Conservation (phyloP, 2,797 vertebrate species). For the Odontamblyopus lacepedii region DNA sequence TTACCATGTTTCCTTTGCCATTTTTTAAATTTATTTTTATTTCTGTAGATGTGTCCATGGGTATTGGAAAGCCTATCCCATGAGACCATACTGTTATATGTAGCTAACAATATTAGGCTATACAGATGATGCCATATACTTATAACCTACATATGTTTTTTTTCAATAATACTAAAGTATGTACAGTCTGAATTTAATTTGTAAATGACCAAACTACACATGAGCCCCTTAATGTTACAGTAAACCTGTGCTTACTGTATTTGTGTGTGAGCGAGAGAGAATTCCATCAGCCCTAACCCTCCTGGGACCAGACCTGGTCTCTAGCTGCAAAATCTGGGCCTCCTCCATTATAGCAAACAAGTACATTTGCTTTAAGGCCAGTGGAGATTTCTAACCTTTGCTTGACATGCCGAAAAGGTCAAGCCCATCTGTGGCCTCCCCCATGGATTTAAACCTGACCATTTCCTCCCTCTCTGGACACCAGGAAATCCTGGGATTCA, state of each 20-base stretch:
- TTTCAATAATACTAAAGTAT: background rate
- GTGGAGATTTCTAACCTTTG: conserved; percentile 86
- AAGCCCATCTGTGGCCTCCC: conserved; percentile 69
- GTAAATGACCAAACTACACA: background rate
- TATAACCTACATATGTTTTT: background rate
- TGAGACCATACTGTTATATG: background rate
- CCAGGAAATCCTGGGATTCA: conserved; percentile 28
- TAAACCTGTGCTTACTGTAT: conserved; percentile 28
- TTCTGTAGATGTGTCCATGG: no score
- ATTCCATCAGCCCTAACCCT: conserved; percentile 64
- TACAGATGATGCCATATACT: background rate
- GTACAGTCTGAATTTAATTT: conserved; percentile 1
- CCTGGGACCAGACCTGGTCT: conserved; percentile 65
- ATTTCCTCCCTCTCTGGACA: conserved; percentile 51
- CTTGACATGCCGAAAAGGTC: conserved; percentile 82
- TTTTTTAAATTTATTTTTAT: no score
- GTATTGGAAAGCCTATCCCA: background rate
- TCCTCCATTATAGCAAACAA: conserved; percentile 81
- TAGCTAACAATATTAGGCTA: background rate
- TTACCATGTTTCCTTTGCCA: no score
- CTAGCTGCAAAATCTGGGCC: conserved; percentile 63
- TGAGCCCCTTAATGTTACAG: conserved; percentile 36
- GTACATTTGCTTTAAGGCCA: conserved; percentile 83
- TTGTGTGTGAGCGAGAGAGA: conserved; percentile 41
- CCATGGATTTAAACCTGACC: conserved; percentile 61